Base-by-base conservation (phyloP, 2,113 vertebrate genomes). In the Thermophis baileyi region DNA sequence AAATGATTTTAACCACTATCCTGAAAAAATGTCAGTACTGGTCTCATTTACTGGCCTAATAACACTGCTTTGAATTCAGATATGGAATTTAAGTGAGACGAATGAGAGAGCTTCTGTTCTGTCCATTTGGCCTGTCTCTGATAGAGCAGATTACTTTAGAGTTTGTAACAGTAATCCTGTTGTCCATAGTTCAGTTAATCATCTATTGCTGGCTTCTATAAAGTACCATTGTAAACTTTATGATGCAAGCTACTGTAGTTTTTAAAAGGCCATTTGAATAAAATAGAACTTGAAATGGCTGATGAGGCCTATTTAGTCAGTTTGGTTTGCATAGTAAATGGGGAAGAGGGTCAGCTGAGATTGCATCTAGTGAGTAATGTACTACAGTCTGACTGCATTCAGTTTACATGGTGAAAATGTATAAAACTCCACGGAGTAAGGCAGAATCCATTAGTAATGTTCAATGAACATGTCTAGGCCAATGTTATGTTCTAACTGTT, bases 21-120 rank as follows among this genome's bases (percentile, higher is more conserved):
- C 97, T 98, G 96, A 98, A 97, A 97, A 90, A 97, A 97, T 95
- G 95, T 97, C 97, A 97, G 96, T 98, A 96, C 98, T 97, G 74
- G 92, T 89, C 92, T 91, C n/a, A 6, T 54, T 93, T 97, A 93
- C 53, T 16, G 93, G 96, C 96, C 95, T 97, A 97, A 92, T 96
- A 97, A 96, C 94, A 95, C 96, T 87, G 89, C 96, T 96, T 94
- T 97, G 97, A 96, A 96, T 98, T 97, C 95, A 97, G 96, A 96
- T 91, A 94, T 89, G 96, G 97, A 97, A 97, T 96, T 95, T 91
- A 97, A 95, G 95, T 95, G 96, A 94, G 74, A 54, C 90, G 91
- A 97, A 95, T 95, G 94, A 95, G 95, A 96, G 95, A 90, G 93
- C 95, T 46, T 30, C 95, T 95, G 91, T 95, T 96, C 49, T 94